These are phyloP conservation scores for Philopotamus ludificatus DNA, from an alignment of 1,140 invertebrate genomes.

Conservation along the genomic window DNA sequence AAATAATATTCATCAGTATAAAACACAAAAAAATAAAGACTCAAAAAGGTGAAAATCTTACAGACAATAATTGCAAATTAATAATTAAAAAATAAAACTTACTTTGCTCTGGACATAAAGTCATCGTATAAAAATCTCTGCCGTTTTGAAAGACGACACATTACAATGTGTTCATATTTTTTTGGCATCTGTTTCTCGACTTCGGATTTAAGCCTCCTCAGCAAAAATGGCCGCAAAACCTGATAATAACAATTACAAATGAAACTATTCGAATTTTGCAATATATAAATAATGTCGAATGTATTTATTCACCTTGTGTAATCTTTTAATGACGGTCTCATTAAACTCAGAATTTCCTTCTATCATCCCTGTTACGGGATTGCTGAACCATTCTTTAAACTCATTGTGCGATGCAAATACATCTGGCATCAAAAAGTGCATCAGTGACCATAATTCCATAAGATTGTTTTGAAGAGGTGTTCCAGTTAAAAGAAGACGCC, in stretches of 20 bases:
- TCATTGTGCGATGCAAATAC: constrained; percentile 97
- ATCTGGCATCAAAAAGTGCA: constrained; percentile 99
- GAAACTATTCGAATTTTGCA: not conserved
- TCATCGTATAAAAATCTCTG: constrained; percentile 99
- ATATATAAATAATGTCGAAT: not conserved
- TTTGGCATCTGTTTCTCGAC: constrained; percentile 99
- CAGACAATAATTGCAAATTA: not conserved
- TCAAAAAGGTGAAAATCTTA: not conserved
- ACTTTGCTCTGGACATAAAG: constrained; percentile 98
- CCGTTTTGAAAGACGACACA: constrained; percentile 94
- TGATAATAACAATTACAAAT: constrained; percentile 50
- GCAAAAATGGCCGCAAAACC: constrained; percentile 95
- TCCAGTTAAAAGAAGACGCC: constrained; percentile 91
- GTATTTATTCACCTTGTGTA: constrained; percentile 80
- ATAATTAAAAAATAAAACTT: constrained; percentile 53
- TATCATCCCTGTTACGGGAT: constrained; percentile 97
- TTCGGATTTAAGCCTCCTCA: constrained; percentile 93
- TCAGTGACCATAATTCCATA: constrained; percentile 99
- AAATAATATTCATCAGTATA: too few relatives aligned
- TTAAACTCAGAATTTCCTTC: constrained; percentile 96
- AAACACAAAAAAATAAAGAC: too few relatives aligned
- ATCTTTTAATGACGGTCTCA: constrained; percentile 87
- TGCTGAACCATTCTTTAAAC: constrained; percentile 99
- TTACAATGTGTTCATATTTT: constrained; percentile 97
- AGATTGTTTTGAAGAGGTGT: constrained; percentile 98